Evolutionary conservation across 2,113 vertebrate genomes (phyloP).

Genomic region (Stictonetta naevosa): DNA sequence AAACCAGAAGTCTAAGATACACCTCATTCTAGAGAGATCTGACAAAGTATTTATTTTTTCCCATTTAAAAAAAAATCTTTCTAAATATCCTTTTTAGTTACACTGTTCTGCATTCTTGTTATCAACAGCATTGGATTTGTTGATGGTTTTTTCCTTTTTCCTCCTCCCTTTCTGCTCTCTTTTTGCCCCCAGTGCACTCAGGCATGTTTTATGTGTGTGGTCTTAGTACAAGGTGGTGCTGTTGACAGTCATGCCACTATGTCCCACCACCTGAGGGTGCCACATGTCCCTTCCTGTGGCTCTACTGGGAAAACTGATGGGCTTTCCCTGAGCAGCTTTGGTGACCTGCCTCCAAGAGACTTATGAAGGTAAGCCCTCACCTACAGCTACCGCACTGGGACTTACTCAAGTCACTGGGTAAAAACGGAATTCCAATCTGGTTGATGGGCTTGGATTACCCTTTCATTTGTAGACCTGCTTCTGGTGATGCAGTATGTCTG

Average conservation of each 20-base stretch:
- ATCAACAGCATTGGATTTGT: background rate
- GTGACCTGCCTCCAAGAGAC: background rate
- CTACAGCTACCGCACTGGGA: background rate
- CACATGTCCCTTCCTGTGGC: rapidly evolving
- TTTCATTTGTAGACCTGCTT: background rate
- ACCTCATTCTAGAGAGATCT: background rate
- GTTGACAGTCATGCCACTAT: background rate
- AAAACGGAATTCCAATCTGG: background rate
- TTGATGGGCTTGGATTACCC: background rate
- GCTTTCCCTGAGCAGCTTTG: background rate
- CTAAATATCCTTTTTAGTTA: background rate
- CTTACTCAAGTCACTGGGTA: background rate
- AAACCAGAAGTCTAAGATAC: background rate
- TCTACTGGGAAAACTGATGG: rapidly evolving
- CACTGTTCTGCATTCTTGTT: background rate
- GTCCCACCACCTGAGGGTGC: too few species aligned
- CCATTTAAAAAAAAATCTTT: background rate
- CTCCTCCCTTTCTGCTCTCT: background rate
- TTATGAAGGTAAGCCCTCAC: background rate
- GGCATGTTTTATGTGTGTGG: background rate
- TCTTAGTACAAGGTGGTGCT: rapidly evolving
- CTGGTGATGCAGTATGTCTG: background rate
- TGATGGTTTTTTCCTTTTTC: background rate
- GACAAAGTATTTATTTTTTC: background rate
- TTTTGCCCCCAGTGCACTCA: background rate